These are phyloP conservation scores for Omphaloscelis lunosa DNA, from an alignment of 2,888 invertebrate genomes.

Conservation along the genomic window DNA sequence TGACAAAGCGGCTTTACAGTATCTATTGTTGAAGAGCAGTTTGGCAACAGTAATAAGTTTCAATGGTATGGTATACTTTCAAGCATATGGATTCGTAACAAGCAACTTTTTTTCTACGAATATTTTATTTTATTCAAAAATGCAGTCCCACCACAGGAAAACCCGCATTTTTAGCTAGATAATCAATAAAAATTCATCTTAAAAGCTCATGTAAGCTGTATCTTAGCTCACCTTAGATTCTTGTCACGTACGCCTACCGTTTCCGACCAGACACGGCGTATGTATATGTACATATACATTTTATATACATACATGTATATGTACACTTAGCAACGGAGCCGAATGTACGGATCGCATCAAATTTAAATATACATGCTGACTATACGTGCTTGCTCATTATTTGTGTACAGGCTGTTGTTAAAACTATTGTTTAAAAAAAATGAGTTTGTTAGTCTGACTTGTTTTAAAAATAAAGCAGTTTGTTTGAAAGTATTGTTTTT, in stretches of 20 bases:
- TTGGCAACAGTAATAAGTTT: no score
- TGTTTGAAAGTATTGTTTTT: not conserved
- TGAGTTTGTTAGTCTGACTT: not conserved
- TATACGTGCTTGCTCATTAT: conserved; percentile 86
- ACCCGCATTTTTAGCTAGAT: not conserved
- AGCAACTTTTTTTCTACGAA: not conserved
- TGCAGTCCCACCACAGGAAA: not conserved
- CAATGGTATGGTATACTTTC: no score
- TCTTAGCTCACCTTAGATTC: conserved; percentile 47
- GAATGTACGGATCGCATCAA: conserved; percentile 74
- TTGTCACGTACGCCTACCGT: conserved; percentile 59
- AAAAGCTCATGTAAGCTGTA: conserved; percentile 55
- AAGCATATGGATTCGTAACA: not conserved
- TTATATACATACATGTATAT: conserved; percentile 20
- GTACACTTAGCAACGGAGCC: conserved; percentile 52
- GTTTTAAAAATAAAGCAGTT: not conserved
- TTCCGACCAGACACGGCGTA: conserved; percentile 57
- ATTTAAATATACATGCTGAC: conserved; percentile 87
- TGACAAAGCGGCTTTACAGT: no score
- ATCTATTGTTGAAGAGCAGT: no score
- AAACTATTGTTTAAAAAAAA: not conserved
- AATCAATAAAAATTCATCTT: conserved; percentile 30
- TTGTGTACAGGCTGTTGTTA: conserved; percentile 74
- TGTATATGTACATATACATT: not conserved
- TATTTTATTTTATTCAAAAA: not conserved